Evolutionary conservation across 2,888 invertebrate species (phyloP), one percentile per base, ranked within the genome.

Genomic region (Globia sparganii): DNA sequence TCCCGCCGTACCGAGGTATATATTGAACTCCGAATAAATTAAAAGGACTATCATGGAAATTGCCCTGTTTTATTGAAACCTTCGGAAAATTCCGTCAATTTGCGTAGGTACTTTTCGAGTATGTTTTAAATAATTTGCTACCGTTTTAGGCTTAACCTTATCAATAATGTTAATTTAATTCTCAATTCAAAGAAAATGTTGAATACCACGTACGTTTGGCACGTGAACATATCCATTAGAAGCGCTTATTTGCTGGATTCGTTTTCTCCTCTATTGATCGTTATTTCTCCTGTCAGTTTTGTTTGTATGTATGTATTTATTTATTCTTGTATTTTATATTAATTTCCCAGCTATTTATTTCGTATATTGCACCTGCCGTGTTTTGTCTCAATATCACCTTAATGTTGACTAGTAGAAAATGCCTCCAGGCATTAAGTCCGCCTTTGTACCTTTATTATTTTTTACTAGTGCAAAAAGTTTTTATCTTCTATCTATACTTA

Each of bases 1-100:
- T 86, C 85, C 86, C 88, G 34, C 46, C 18, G 37, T 90, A 89
- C 90, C 88, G 88, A 61, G 34, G n/a, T 61, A n/a, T 61, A 91
- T 89, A 91, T 91, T 86, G 85, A 90, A 85, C 87, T 88, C 87
- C 89, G 88, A 91, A 94, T 93, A 92, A 93, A 93, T 93, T 92
- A 91, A 90, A 87, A 87, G 85, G 87, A 87, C 87, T 92, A 91
- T 92, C 90, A 91, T 91, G 89, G 88, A 90, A 91, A 92, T 91
- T 90, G 88, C 62, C 58, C 62, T 58, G 66, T 73, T 83, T 75
- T 67, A 80, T 72, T 76, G 62, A 77, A 80, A 53, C 53, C 58
- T 72, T 62, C 6, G 59, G 43, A 34, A 72, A 58, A 75, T 59
- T 46, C 31, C 61, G 40, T 37, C 15, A 65, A 58, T 72, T 69